Evolutionary conservation across 2,797 vertebrate genomes (phyloP).

Genomic region (Sebastiscus tertius): DNA sequence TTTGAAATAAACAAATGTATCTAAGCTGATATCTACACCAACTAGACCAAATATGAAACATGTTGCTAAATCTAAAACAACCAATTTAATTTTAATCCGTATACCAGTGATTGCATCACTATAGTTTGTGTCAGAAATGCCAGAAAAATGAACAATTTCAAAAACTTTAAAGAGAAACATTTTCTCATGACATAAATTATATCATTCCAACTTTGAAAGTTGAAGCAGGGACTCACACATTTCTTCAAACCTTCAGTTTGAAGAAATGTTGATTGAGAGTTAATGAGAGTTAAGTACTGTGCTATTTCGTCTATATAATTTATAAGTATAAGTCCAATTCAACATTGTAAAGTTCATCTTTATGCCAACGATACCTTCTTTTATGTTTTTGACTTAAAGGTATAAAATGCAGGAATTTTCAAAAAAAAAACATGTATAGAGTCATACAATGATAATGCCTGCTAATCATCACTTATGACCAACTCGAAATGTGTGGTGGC

Average conservation of each 20-base stretch:
- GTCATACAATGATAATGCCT: no score
- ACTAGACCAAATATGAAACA: neutral
- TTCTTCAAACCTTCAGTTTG: neutral
- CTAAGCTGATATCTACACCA: neutral
- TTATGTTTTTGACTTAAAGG: neutral
- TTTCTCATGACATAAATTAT: neutral
- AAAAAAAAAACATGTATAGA: no score
- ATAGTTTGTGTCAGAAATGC: neutral
- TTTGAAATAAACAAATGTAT: slow-evolving; percentile 1
- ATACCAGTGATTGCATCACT: neutral
- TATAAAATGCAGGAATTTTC: no score
- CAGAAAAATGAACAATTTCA: neutral
- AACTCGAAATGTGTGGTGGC: no score
- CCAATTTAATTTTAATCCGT: neutral
- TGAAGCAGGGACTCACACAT: neutral
- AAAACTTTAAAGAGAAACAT: neutral
- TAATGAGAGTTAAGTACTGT: neutral
- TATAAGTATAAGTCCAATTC: neutral
- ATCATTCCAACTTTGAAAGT: neutral
- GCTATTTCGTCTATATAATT: neutral
- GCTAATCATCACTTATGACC: no score
- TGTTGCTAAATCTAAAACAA: neutral
- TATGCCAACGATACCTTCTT: neutral
- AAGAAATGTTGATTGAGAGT: neutral
- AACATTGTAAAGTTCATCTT: neutral